phyloP scores from a whole-genome alignment of 2,888 invertebrate genomes.

The Trichogramma dendrolimi region DNA sequence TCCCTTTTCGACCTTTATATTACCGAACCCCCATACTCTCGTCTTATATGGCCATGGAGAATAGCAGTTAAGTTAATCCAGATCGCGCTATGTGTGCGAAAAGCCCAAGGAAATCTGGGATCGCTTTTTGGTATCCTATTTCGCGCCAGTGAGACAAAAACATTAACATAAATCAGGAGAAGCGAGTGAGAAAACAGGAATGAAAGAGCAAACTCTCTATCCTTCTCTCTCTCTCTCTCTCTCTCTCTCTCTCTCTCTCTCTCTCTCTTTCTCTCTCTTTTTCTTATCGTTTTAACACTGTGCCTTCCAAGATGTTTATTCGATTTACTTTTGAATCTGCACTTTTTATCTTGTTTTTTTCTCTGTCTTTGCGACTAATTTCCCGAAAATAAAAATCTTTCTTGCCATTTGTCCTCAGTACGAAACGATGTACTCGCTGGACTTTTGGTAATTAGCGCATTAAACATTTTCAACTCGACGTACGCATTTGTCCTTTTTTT shows the following conservation, averaged over 20 bases:
- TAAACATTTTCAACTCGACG: conserved; percentile 38
- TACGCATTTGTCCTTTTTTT: conserved; percentile 31
- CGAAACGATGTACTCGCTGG: neutral
- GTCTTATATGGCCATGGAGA: conserved; percentile 35
- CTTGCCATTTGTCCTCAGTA: too few species aligned
- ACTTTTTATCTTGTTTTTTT: too few species aligned
- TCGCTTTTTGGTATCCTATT: conserved; percentile 49
- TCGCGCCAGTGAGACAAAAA: conserved; percentile 49
- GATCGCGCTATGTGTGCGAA: conserved; percentile 33
- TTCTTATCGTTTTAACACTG: conserved; percentile 1
- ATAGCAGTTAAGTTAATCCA: conserved; percentile 51
- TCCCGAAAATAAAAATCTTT: too few species aligned
- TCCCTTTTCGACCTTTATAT: conserved; percentile 19
- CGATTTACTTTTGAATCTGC: conserved; percentile 40
- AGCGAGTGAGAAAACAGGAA: conserved; percentile 37
- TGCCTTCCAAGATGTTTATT: conserved; percentile 43
- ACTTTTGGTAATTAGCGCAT: conserved; percentile 41
- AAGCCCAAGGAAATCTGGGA: conserved; percentile 32
- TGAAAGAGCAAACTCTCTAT: conserved; percentile 27
- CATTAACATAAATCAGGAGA: conserved; percentile 51
- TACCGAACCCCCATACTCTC: conserved; percentile 46
- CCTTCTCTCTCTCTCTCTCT: conserved; percentile 14
- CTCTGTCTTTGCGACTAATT: too few species aligned
- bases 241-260: conserved; percentile 7
- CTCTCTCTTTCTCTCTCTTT: conserved; percentile 17